A percentile compares a stretch with the other conserved stretches of the same genome.
Evolutionary conservation across 1,140 invertebrate species (phyloP).

Genomic region (Venustaconcha ellipsiformis): DNA sequence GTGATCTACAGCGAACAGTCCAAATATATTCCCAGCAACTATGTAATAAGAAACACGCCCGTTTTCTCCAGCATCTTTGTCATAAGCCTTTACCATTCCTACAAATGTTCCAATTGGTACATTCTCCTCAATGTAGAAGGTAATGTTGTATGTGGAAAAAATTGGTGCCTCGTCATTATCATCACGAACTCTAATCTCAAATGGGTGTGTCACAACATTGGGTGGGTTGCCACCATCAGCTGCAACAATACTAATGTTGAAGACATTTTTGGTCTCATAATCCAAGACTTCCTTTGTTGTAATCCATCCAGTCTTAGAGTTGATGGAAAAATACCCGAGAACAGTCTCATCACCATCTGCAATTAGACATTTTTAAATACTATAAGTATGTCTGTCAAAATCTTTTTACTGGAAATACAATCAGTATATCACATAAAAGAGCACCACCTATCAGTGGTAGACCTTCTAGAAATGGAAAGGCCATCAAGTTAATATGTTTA

Average conservation of each 20-base stretch:
- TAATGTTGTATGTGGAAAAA: constrained; percentile 72
- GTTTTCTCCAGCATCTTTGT: constrained; percentile 84
- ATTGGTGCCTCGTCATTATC: constrained; percentile 63
- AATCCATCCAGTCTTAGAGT: constrained; percentile 78
- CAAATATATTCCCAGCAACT: constrained; percentile 97
- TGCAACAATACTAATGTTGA: constrained; percentile 86
- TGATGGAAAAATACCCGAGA: constrained; percentile 51
- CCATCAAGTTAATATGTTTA: no score
- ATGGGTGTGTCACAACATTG: constrained; percentile 71
- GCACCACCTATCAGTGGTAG: not conserved
- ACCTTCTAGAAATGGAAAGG: no score
- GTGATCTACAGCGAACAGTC: constrained; percentile 96
- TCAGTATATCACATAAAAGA: no score
- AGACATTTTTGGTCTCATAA: constrained; percentile 90
- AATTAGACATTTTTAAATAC: constrained; percentile 15
- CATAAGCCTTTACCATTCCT: constrained; percentile 76
- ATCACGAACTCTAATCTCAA: constrained; percentile 61
- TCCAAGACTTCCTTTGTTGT: constrained; percentile 88
- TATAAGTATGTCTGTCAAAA: not conserved
- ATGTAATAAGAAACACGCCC: constrained; percentile 99
- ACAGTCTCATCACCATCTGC: constrained; percentile 44
- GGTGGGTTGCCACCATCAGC: constrained; percentile 87
- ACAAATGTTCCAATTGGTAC: constrained; percentile 92
- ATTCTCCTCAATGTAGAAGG: constrained; percentile 91
- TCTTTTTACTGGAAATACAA: no score